Conservation (phyloP, 2,888 invertebrate genomes). For the Stenolophus ochropezus region DNA sequence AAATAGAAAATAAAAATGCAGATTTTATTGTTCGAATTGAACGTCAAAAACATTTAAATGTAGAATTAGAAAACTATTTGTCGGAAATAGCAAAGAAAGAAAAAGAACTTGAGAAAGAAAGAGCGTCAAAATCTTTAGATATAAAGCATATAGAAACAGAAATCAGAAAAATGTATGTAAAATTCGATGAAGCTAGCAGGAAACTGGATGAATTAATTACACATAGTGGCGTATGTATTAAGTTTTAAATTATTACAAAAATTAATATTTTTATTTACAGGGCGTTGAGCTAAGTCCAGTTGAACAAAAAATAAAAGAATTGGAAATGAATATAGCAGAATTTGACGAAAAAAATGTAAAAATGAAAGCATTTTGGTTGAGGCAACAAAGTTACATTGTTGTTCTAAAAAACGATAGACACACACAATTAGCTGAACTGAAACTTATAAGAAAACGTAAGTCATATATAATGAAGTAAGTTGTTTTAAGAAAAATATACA, state of each 20-base stretch:
- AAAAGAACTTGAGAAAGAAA: constrained; percentile 71
- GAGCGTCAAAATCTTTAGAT: constrained; percentile 72
- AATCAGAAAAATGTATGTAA: constrained; percentile 74
- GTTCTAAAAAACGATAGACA: constrained; percentile 81
- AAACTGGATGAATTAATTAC: constrained; percentile 75
- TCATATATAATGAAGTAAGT: no score
- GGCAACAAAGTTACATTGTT: constrained; percentile 84
- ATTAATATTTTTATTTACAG: constrained; percentile 65
- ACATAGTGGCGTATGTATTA: constrained; percentile 72
- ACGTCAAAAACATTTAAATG: constrained; percentile 70
- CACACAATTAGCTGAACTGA: constrained; percentile 80
- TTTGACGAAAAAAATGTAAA: constrained; percentile 78
- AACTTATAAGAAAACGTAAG: constrained; percentile 82
- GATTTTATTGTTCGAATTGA: constrained; percentile 78
- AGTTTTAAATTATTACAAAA: background rate
- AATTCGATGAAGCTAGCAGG: constrained; percentile 74
- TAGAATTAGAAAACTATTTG: constrained; percentile 68
- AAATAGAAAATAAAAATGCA: constrained; percentile 78
- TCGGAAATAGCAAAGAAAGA: constrained; percentile 70
- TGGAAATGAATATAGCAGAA: constrained; percentile 80
- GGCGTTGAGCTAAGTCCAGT: constrained; percentile 74
- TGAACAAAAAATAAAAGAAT: constrained; percentile 78
- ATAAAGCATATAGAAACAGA: constrained; percentile 72
- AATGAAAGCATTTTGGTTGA: constrained; percentile 84
- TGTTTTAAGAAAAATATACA: no score